Evolutionary conservation across 2,888 invertebrate genomes (phyloP).

Genomic region (Megalurothrips usitatus): DNA sequence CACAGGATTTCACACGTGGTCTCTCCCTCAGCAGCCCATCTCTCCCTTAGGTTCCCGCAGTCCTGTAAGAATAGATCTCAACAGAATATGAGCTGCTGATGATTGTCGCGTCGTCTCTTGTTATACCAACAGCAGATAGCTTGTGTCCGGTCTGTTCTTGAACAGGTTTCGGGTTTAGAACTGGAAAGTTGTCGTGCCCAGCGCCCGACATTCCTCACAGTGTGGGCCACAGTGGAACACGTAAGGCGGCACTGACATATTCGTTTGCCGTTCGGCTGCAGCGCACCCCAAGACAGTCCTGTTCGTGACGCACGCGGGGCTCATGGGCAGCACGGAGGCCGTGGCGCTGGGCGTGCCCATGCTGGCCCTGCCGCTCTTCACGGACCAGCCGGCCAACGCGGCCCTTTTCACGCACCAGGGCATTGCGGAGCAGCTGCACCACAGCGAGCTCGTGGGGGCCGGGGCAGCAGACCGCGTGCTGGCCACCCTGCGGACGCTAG

Average conservation of each 20-base stretch:
- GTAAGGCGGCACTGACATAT: no score
- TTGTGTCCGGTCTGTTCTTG: no score
- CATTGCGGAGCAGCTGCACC: slow-evolving; percentile 42
- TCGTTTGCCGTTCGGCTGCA: slow-evolving; percentile 12
- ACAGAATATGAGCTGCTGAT: no score
- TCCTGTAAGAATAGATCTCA: no score
- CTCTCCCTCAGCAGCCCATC: no score
- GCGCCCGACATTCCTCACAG: no score
- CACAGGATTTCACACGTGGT: no score
- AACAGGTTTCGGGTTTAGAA: no score
- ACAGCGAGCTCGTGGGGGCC: slow-evolving; percentile 39
- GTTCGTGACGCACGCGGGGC: slow-evolving; percentile 54
- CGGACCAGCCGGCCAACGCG: slow-evolving; percentile 46
- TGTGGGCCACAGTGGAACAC: background rate
- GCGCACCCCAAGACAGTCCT: slow-evolving; percentile 48
- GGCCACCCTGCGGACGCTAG: slow-evolving; percentile 38
- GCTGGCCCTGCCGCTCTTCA: slow-evolving; percentile 46
- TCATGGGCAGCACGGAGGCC: slow-evolving; percentile 51
- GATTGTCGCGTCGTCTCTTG: no score
- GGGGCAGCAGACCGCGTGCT: slow-evolving; percentile 29
- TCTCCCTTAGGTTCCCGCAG: no score
- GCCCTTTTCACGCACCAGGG: slow-evolving; percentile 41
- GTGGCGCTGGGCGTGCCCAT: slow-evolving; percentile 47
- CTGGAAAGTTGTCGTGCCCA: no score
- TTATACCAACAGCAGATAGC: no score